Evolutionary conservation across 2,113 vertebrate genomes (phyloP), one percentile per base, ranked within the genome.

Genomic region (Aphelocoma coerulescens): DNA sequence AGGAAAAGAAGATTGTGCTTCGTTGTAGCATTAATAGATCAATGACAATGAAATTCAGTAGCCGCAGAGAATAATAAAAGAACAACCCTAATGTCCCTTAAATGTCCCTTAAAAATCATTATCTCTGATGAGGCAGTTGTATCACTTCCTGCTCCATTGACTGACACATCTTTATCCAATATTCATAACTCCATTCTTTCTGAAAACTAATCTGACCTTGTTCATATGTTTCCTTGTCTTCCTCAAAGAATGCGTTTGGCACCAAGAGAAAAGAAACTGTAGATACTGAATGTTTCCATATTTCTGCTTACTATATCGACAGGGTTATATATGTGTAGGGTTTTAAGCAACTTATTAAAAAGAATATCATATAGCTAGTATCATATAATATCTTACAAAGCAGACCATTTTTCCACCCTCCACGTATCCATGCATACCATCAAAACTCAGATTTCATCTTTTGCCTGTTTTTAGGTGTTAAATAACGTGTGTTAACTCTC

Each of bases 401-500:
- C 14, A 27, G 51, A 55, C 66, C 9, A 6, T 24, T 76, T 78
- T 75, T 68, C 76, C 22, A 68, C 19, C 20, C 28, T 93, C 11
- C 3, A 2, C 57, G 10, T 68, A 37, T 61, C 49, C 12, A 22
- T 61, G 61, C 61, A 35, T 5, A 22, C 33, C 41, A 67, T 83
- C 76, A 88, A 72, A 88, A 86, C 28, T 83, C 55, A 27, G 30
- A 13, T 89, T 91, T 90, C 55, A 48, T 58, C n/a, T 86, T 95
- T 71, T 16, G 33, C 26, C 13, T 77, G 8, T 1, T 72, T 88
- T 88, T 88, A 77, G 44, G 43, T 48, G 8, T 93, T 95, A 86
- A 76, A 67, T 95, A 80, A 66, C 5, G 3, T 73, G 63, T 43
- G 35, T 14, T 91, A 84, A 67, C 26, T 6, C 24, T 86, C 43